A percentile compares a stretch with the other conserved stretches of the same genome.
Evolutionary conservation across 2,888 invertebrate genomes (phyloP).

Genomic region (Leptopilina myrica): DNA sequence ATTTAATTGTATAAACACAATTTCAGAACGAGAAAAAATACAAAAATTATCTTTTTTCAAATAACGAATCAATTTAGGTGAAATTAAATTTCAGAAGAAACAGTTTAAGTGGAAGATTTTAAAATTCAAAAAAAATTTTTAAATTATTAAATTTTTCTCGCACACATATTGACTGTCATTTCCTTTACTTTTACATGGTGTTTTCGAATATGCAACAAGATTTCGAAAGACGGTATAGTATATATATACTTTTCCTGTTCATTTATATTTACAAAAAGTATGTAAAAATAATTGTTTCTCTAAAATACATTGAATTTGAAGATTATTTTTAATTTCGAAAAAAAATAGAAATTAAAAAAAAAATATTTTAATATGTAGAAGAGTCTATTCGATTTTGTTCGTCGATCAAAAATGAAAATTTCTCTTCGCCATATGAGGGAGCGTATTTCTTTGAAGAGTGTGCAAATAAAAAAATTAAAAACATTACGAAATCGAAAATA

Average conservation of each 20-base stretch:
- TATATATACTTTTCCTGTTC: neutral
- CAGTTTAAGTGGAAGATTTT: too few relatives aligned
- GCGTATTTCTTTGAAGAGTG: constrained; percentile 57
- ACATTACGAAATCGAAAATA: constrained; percentile 47
- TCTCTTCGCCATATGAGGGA: constrained; percentile 42
- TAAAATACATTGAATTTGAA: neutral
- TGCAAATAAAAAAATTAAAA: constrained; percentile 55
- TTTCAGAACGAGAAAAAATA: too few relatives aligned
- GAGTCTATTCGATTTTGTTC: constrained; percentile 43
- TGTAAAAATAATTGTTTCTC: neutral
- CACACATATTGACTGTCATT: constrained; percentile 52
- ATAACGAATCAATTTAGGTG: too few relatives aligned
- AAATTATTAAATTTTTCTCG: neutral
- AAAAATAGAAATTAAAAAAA: too few relatives aligned
- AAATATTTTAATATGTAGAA: constrained; percentile 48
- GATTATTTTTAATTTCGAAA: neutral
- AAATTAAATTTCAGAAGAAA: too few relatives aligned
- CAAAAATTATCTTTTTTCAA: too few relatives aligned
- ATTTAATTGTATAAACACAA: too few relatives aligned
- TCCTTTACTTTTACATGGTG: constrained; percentile 63
- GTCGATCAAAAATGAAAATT: constrained; percentile 58
- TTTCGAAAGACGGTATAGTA: constrained; percentile 54
- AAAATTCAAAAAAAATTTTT: too few relatives aligned
- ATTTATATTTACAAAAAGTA: neutral
- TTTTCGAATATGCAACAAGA: constrained; percentile 53